phyloP scores from a whole-genome alignment of 37 sponge, comb jelly and placozoan species.

The Theonella swinhoei region DNA sequence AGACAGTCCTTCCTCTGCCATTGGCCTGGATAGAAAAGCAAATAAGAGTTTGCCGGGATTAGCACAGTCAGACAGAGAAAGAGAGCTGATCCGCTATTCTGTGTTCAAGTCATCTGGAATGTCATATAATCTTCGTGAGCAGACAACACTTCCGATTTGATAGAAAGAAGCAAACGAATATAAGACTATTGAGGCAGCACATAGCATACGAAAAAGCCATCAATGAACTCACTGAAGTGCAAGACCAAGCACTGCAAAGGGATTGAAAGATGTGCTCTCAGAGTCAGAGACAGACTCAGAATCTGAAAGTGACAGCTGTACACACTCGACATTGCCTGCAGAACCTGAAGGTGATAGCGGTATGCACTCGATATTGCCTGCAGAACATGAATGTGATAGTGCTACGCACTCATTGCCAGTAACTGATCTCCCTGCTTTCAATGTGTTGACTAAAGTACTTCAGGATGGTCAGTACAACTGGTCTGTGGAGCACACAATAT shows the following conservation, averaged over 20 bases:
- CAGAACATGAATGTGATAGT: too few relatives aligned
- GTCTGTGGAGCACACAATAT: too few relatives aligned
- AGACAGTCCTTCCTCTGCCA: not conserved
- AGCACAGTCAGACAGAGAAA: constrained; percentile 1
- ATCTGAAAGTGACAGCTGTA: too few relatives aligned
- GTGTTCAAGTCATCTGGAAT: constrained; percentile 9
- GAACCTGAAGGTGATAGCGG: too few relatives aligned
- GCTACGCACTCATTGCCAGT: too few relatives aligned
- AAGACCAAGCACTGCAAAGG: constrained; percentile 7
- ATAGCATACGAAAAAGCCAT: constrained; percentile 7
- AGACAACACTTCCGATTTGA: constrained; percentile 20
- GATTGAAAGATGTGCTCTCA: not conserved
- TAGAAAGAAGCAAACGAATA: not conserved
- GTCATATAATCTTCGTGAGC: not conserved
- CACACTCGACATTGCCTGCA: too few relatives aligned
- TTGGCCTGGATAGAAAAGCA: not conserved
- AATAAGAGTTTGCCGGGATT: constrained; percentile 8
- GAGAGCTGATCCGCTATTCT: constrained; percentile 10
- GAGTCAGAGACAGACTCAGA: not conserved
- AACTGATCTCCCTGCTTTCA: not conserved
- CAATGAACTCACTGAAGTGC: not conserved
- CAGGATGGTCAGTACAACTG: constrained; percentile 19
- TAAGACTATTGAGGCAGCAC: not conserved
- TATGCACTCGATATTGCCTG: too few relatives aligned
- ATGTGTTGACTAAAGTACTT: not conserved